Evolutionary conservation across 2,797 vertebrate species (phyloP), one percentile per base, ranked within the genome.

Genomic region (Eulemur rubriventer): DNA sequence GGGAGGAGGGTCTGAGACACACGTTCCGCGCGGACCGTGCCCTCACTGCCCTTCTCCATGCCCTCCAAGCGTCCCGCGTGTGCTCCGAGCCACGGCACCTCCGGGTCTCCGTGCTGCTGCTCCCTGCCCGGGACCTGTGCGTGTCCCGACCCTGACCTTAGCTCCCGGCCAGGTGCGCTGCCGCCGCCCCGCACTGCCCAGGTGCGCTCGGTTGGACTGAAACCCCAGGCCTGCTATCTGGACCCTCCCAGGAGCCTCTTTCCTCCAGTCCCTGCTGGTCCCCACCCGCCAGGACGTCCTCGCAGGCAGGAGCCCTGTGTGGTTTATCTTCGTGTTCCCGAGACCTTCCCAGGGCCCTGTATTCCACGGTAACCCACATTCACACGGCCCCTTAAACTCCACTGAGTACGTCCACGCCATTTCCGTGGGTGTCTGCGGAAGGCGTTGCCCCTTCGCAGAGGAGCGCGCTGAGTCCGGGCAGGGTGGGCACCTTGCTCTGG

Each of bases 21-120:
- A 43, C 1, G 1, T 2, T 30, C 55, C 41, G 0, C 20, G 7
- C 0, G 43, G 43, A 9, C 1, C 0, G 26, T 2, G 9, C 59
- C 52, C 67, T 67, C 33, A 0, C 26, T 0, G 65, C 28, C 35
- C 35, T 33, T 26, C 13, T 7, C 48, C 41, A 50, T 2, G 10
- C 18, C 2, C 13, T 48, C 67, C 48, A 6, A 0, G 28, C 26
- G 33, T 87, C 18, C 38, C 4, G 2, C 2, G 13, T 38, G 35
- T 24, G 8, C 46, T 63, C 67, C 4, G 4, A 14, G 55, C 76
- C 2, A 3, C 0, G 30, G 38, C n/a, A 0, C 11, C 46, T 18
- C 14, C 2, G 6, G 8, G 6, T 48, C 9, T 59, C n/a, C 38
- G 2, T 26, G 2, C 30, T 4, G 28, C 38, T 30, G 18, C 5